Evolutionary conservation across 1,140 invertebrate species (phyloP), one percentile per base, ranked within the genome.

Genomic region (Ptiloglossa arizonensis): DNA sequence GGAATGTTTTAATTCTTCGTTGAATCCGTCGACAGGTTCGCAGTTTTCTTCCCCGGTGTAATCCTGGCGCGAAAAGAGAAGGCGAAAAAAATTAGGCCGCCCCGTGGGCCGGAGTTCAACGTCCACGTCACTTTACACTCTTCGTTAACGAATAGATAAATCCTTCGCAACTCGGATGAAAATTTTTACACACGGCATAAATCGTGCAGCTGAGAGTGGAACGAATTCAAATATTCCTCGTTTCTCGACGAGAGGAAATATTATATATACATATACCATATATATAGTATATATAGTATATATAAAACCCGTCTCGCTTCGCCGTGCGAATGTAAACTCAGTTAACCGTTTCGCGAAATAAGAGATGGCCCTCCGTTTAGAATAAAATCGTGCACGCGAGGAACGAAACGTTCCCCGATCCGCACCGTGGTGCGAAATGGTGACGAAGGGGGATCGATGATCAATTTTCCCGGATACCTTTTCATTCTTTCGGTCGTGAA

Each of bases 381-480:
- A 60, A 38, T n/a, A 60, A 38, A 60, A 22, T 17, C n/a, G 17
- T 11, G 32, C 4, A 38, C 32, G 19, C 32, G 35, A 13, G 1
- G 19, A 38, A 22, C 22, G 22, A 38, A 22, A n/a, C 29, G 19
- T 9, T 38, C 38, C 57, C 5, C 27, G 8, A 32, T 60, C 32
- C 35, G n/a, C n/a, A n/a, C n/a, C n/a, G n/a, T n/a, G n/a, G n/a
- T n/a, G n/a, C n/a, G n/a, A n/a, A n/a, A n/a, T n/a, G n/a, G n/a
- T n/a, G n/a, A n/a, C n/a, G n/a, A 1, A 32, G 19, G 32, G 19
- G 32, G 29, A 38, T 60, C 57, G 57, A 60, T 38, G 38, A 60
- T 62, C 59, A 41, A 62, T 62, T 62, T n/a, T 62, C 59, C 32
- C 24, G 59, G n/a, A 41, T 19, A 24, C n/a, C 17, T 35, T 35